These are phyloP conservation scores for Tadarida brasiliensis DNA, from an alignment of 2,797 vertebrate genomes.

Conservation along the genomic window DNA sequence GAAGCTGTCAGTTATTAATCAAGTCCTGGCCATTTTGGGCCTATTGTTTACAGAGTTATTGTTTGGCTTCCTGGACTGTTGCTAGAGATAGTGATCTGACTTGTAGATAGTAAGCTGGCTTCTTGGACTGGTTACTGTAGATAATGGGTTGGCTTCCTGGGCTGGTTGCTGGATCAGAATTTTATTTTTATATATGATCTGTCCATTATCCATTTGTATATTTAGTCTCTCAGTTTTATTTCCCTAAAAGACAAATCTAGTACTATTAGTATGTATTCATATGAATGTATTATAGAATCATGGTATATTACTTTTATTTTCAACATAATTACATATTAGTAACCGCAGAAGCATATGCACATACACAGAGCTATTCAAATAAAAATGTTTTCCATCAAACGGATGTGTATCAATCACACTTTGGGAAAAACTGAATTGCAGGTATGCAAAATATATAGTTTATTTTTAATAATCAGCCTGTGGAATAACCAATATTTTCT, in stretches of 20 bases:
- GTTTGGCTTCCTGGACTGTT: neutral
- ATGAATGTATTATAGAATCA: neutral
- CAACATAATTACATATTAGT: conserved; percentile 11
- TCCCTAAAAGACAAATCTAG: conserved; percentile 13
- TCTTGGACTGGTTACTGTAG: neutral
- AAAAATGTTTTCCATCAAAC: neutral
- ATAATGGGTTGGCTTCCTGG: neutral
- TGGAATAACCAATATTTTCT: neutral
- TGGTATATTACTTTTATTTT: conserved; percentile 9
- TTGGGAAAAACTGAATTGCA: neutral
- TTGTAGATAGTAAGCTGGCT: neutral
- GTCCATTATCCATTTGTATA: neutral
- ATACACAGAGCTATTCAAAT: conserved; percentile 1
- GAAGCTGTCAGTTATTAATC: conserved; percentile 12
- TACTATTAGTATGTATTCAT: neutral
- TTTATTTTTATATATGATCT: neutral
- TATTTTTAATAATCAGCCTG: conserved; percentile 7
- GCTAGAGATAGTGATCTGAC: neutral
- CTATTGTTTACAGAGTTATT: conserved; percentile 6
- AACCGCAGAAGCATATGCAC: neutral
- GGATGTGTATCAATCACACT: neutral
- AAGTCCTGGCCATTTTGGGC: neutral
- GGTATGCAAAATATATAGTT: neutral
- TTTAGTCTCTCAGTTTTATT: conserved; percentile 37
- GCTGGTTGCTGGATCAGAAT: neutral